Evolutionary conservation across 2,888 invertebrate genomes (phyloP).

Genomic region (Gortyna flavago): DNA sequence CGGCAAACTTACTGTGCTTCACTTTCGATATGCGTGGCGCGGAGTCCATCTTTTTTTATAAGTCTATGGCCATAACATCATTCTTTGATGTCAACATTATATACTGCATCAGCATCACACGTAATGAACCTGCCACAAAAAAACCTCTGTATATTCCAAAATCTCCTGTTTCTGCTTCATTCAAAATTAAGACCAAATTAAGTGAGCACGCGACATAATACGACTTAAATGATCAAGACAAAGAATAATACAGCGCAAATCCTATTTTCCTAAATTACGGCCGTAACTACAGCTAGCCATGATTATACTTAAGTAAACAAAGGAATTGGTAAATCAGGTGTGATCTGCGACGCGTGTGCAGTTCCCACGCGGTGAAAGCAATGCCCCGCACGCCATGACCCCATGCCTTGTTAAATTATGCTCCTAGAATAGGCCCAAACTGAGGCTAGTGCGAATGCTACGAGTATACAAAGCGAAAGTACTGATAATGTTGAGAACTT

Average conservation of each 20-base stretch:
- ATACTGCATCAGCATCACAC: too few species aligned
- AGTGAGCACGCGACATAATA: neutral
- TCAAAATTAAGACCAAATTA: neutral
- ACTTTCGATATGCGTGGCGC: too few species aligned
- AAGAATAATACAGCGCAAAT: too few species aligned
- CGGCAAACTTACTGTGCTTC: too few species aligned
- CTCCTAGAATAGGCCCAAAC: conserved; percentile 35
- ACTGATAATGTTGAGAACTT: neutral
- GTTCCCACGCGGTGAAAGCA: conserved; percentile 70
- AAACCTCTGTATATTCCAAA: neutral
- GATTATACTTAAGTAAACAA: conserved; percentile 19
- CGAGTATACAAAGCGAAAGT: conserved; percentile 23
- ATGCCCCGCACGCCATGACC: conserved; percentile 62
- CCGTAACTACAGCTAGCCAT: neutral
- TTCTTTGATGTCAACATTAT: too few species aligned
- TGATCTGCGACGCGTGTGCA: conserved; percentile 62
- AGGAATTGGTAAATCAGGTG: conserved; percentile 53
- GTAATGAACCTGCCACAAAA: too few species aligned
- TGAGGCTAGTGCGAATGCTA: neutral
- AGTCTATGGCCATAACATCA: neutral
- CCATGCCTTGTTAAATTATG: conserved; percentile 38
- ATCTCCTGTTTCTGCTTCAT: neutral
- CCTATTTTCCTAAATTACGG: too few species aligned
- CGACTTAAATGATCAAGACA: too few species aligned
- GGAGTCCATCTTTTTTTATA: too few species aligned